A percentile compares a stretch with the other conserved stretches of the same genome.
These are phyloP conservation scores for Aurelia sp. DNA, from an alignment of 30 jellyfish, hydroid and myxozoan species.

Conservation along the genomic window DNA sequence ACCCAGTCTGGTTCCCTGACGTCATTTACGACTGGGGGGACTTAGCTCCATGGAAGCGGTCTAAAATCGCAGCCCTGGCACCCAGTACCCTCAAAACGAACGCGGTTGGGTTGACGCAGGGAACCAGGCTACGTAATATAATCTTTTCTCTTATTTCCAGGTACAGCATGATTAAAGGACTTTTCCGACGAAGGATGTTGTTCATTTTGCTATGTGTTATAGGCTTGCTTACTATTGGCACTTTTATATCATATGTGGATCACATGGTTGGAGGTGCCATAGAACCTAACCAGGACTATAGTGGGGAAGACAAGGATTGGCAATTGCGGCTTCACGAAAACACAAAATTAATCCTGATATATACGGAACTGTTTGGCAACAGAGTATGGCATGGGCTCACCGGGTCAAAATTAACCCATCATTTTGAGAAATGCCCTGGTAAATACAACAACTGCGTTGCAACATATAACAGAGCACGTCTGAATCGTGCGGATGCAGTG, in stretches of 20 bases:
- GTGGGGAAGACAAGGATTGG: not conserved
- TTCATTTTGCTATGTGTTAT: not conserved
- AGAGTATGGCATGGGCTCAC: not conserved
- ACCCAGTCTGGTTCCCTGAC: too few relatives aligned
- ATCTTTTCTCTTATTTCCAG: too few relatives aligned
- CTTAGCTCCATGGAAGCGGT: too few relatives aligned
- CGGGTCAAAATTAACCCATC: constrained; percentile 27
- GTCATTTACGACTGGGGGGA: too few relatives aligned
- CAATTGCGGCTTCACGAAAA: not conserved
- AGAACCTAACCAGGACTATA: not conserved
- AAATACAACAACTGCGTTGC: constrained; percentile 59
- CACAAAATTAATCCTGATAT: not conserved
- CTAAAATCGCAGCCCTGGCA: too few relatives aligned
- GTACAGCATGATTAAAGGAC: too few relatives aligned
- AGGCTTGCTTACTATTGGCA: not conserved
- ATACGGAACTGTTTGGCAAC: not conserved
- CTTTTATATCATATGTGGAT: not conserved
- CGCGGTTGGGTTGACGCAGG: too few relatives aligned
- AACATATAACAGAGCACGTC: constrained; percentile 72
- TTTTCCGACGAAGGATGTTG: too few relatives aligned
- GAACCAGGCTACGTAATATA: too few relatives aligned
- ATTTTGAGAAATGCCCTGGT: constrained; percentile 51
- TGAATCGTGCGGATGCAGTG: constrained; percentile 64
- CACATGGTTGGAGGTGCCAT: not conserved
- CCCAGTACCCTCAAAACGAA: too few relatives aligned